Percentiles rank a stretch among this genome's conserved stretches.
phyloP scores from a whole-genome alignment of 1,140 invertebrate species.

The Drosophila saltans region DNA sequence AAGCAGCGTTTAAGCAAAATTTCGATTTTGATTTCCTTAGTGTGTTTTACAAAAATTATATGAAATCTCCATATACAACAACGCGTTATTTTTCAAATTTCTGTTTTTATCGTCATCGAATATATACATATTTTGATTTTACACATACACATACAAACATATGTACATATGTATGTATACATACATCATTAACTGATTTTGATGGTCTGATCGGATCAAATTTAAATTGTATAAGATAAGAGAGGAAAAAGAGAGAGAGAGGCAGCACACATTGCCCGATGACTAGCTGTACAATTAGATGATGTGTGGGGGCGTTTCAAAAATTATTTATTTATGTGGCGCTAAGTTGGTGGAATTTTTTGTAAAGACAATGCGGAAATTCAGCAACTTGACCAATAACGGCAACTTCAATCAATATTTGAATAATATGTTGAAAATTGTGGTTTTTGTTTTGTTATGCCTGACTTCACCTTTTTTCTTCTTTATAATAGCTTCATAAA shows the following conservation, averaged over 20 bases:
- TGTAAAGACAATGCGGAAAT: slow-evolving; percentile 30
- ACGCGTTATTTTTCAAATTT: slow-evolving; percentile 3
- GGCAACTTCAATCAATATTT: slow-evolving; percentile 29
- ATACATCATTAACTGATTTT: too few species aligned
- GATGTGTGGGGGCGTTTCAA: slow-evolving; percentile 14
- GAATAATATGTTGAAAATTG: slow-evolving; percentile 16
- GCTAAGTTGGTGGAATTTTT: slow-evolving; percentile 1
- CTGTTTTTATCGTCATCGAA: background rate
- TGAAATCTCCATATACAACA: slow-evolving; percentile 32
- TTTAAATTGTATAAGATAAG: too few species aligned
- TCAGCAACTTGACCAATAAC: slow-evolving; percentile 36
- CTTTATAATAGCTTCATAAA: slow-evolving; percentile 5
- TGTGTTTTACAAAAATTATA: slow-evolving; percentile 29
- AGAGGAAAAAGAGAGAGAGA: background rate
- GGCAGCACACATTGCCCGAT: background rate
- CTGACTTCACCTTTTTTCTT: background rate
- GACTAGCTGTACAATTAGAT: slow-evolving; percentile 32
- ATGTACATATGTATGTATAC: background rate
- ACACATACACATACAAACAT: background rate
- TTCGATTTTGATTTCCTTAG: slow-evolving; percentile 40
- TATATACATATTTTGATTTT: background rate
- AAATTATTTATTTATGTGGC: slow-evolving; percentile 9
- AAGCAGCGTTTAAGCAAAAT: slow-evolving; percentile 39
- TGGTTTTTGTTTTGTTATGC: background rate
- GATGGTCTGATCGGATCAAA: too few species aligned